Conservation (phyloP, 2,113 vertebrate species). For the Meles meles region DNA sequence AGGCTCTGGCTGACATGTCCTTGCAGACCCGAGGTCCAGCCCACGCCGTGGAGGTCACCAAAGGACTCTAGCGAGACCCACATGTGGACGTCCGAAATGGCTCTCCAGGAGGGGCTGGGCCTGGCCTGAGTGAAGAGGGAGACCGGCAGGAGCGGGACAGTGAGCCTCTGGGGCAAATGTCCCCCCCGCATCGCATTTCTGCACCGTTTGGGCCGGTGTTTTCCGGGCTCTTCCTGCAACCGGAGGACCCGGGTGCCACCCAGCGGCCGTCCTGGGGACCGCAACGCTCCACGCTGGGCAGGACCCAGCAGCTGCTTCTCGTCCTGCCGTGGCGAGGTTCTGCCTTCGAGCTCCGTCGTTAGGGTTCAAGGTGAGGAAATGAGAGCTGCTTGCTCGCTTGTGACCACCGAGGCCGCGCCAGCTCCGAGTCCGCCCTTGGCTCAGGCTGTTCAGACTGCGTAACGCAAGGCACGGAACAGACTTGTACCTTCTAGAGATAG, state of each 20-base stretch:
- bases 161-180: not conserved
- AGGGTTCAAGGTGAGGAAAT: not conserved
- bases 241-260: not conserved
- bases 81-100: fast-evolving
- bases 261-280: not conserved
- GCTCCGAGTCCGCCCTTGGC: not conserved
- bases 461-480: not conserved
- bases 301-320: fast-evolving
- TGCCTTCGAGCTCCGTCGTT: not conserved
- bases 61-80: not conserved
- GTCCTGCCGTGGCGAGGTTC: fast-evolving
- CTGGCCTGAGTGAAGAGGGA: too few relatives aligned
- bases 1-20: fast-evolving
- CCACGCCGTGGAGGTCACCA: fast-evolving
- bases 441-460: not conserved
- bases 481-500: not conserved
- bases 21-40: not conserved
- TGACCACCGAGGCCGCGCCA: not conserved
- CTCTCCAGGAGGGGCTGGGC: not conserved
- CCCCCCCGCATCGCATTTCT: not conserved
- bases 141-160: not conserved
- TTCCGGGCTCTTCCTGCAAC: fast-evolving
- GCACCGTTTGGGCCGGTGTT: not conserved
- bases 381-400: too few relatives aligned
- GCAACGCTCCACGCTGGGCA: fast-evolving